phyloP scores from a whole-genome alignment of 2,888 invertebrate species.

The Ectropis crepuscularia region DNA sequence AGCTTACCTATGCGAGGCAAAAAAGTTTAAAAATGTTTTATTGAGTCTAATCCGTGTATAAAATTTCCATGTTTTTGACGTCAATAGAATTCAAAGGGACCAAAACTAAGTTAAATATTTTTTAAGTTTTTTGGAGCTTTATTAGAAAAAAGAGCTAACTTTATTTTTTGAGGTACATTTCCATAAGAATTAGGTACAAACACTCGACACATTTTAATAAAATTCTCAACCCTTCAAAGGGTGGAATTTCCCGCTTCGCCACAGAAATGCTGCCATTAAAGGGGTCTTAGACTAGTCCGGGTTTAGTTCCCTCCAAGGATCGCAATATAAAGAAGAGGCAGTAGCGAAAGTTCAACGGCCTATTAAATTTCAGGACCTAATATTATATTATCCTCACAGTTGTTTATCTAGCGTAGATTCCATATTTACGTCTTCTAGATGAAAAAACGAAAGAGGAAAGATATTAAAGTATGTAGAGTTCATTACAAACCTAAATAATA shows the following conservation, averaged over 20 bases:
- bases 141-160: neutral
- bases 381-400: too few species aligned
- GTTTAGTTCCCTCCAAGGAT: conserved; percentile 68
- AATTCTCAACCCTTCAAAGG: conserved; percentile 68
- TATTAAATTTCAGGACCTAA: too few species aligned
- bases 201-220: conserved; percentile 54
- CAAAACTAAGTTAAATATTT: neutral
- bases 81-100: too few species aligned
- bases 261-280: conserved; percentile 74
- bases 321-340: conserved; percentile 9
- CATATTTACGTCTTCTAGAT: too few species aligned
- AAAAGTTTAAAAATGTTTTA: too few species aligned
- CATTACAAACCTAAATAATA: too few species aligned
- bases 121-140: neutral
- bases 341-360: conserved; percentile 7
- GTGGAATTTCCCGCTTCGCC: conserved; percentile 63
- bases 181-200: conserved; percentile 41
- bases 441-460: too few species aligned
- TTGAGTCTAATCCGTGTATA: too few species aligned
- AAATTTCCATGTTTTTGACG: too few species aligned
- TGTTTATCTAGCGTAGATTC: too few species aligned
- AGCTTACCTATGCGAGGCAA: too few species aligned
- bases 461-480: too few species aligned
- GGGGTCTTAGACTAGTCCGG: conserved; percentile 77
- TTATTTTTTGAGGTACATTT: conserved; percentile 31